A percentile compares a stretch with the other conserved stretches of the same genome.
Conservation (phyloP, 2,888 invertebrate genomes). For the Loripinus fragilis region DNA sequence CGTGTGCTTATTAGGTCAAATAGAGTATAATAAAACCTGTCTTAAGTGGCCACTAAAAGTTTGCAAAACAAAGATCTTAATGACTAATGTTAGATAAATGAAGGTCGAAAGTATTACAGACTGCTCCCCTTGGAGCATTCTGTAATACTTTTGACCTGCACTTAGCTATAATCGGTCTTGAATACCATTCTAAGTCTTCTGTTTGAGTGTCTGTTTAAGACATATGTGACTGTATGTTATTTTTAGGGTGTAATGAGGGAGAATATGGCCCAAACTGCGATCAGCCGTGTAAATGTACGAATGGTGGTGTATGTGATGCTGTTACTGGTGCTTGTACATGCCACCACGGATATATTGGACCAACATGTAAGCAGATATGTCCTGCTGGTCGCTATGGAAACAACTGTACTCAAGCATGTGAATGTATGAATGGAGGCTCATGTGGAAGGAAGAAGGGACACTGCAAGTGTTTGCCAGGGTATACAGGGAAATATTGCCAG, state of each 20-base stretch:
- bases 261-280: constrained; percentile 79
- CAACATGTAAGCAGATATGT: constrained; percentile 75
- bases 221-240: too few species aligned
- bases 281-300: constrained; percentile 83
- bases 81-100: too few species aligned
- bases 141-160: too few species aligned
- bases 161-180: too few species aligned
- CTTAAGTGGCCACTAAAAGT: too few species aligned
- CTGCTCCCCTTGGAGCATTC: too few species aligned
- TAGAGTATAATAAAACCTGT: too few species aligned
- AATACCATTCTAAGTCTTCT: too few species aligned
- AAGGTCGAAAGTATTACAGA: too few species aligned
- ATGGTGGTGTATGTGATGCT: constrained; percentile 77
- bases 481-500: constrained; percentile 82
- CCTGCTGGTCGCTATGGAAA: constrained; percentile 76
- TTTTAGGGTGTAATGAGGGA: constrained; percentile 75
- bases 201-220: too few species aligned
- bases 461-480: constrained; percentile 87
- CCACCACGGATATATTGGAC: constrained; percentile 77
- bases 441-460: constrained; percentile 87
- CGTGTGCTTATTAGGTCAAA: too few species aligned
- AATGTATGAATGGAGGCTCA: constrained; percentile 75
- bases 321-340: constrained; percentile 79
- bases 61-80: too few species aligned
- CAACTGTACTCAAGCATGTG: constrained; percentile 78